phyloP scores from a whole-genome alignment of 2,888 invertebrate species.

The Psococerastis gibbosa region DNA sequence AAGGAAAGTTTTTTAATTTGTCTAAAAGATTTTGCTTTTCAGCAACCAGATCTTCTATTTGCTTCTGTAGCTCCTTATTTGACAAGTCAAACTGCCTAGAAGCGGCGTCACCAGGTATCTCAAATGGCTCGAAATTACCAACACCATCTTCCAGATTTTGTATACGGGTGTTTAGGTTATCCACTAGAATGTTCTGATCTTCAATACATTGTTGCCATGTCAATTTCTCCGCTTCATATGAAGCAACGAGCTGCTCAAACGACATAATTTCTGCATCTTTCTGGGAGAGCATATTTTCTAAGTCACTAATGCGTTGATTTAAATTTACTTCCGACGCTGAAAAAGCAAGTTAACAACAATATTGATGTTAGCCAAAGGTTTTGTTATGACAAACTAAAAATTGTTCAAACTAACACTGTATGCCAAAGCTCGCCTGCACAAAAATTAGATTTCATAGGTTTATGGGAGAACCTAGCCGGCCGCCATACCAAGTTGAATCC shows the following conservation, averaged over 20 bases:
- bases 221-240: conserved; percentile 2
- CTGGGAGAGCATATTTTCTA: background rate
- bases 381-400: conserved; percentile 9
- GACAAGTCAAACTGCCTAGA: conserved; percentile 40
- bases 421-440: no score
- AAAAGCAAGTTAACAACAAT: background rate
- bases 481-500: no score
- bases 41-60: conserved; percentile 23
- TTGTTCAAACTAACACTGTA: no score
- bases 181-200: conserved; percentile 7
- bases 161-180: conserved; percentile 1
- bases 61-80: conserved; percentile 63
- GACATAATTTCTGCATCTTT: background rate
- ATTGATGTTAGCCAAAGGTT: background rate
- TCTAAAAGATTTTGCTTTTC: conserved; percentile 19
- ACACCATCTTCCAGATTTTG: conserved; percentile 2
- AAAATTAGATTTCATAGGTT: no score
- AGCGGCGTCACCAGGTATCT: background rate
- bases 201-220: background rate
- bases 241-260: background rate
- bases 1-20: conserved; percentile 19
- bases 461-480: no score
- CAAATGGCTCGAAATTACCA: background rate
- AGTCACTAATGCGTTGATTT: background rate
- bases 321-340: background rate